Percentiles rank a stretch among this genome's conserved stretches.
Evolutionary conservation across 2,888 invertebrate species (phyloP).

Genomic region (Tachina grossa): DNA sequence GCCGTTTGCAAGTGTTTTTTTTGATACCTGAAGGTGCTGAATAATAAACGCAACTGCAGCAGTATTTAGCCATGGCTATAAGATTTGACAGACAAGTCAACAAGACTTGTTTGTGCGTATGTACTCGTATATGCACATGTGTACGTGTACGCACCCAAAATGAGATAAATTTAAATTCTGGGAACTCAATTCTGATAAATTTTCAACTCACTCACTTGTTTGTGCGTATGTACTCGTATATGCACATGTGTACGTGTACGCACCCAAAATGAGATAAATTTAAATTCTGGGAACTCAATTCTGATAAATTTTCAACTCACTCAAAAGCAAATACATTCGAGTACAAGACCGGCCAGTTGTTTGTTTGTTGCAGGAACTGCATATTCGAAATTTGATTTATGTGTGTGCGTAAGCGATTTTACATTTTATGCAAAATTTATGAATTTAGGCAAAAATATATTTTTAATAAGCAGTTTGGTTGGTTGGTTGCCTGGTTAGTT

Average conservation of each 20-base stretch:
- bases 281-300: slow-evolving; percentile 60
- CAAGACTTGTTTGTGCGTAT: neutral
- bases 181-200: slow-evolving; percentile 50
- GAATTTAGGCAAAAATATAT: slow-evolving; percentile 60
- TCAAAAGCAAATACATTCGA: neutral
- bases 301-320: slow-evolving; percentile 34
- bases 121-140: neutral
- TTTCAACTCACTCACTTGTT: too few species aligned
- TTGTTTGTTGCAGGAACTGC: neutral
- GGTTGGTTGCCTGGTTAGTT: slow-evolving; percentile 15
- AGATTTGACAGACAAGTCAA: slow-evolving; percentile 37
- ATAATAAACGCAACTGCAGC: slow-evolving; percentile 16
- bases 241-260: neutral
- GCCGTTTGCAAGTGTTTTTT: slow-evolving; percentile 39
- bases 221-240: neutral
- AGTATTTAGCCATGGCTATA: neutral
- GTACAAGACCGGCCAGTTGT: too few species aligned
- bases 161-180: slow-evolving; percentile 54
- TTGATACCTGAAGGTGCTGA: slow-evolving; percentile 56
- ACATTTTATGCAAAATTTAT: slow-evolving; percentile 46
- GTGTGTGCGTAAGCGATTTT: neutral
- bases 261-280: slow-evolving; percentile 38
- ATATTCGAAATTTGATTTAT: slow-evolving; percentile 35
- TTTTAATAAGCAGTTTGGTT: slow-evolving; percentile 68
- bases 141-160: slow-evolving; percentile 7